These are phyloP conservation scores for Pammene fasciana DNA, from an alignment of 2,888 invertebrate genomes.

Conservation along the genomic window DNA sequence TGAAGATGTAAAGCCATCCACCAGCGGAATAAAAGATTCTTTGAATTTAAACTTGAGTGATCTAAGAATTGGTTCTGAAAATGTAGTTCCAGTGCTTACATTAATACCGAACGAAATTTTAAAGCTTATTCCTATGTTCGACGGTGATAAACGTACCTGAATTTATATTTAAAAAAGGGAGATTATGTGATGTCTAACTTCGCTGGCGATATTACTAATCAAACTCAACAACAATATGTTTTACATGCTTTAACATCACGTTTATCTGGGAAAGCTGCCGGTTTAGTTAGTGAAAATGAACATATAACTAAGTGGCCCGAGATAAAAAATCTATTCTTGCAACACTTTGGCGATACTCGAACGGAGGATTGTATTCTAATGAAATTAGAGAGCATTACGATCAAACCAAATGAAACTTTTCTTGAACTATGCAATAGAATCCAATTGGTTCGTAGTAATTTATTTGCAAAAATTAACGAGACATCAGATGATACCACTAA, in stretches of 20 bases:
- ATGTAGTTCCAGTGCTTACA: background rate
- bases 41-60: background rate
- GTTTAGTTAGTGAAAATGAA: conserved; percentile 2
- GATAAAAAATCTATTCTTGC: background rate
- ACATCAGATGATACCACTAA: background rate
- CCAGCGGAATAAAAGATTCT: background rate
- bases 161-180: conserved; percentile 1
- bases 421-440: conserved; percentile 8
- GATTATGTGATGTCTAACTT: conserved; percentile 1
- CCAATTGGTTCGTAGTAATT: background rate
- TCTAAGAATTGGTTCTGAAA: background rate
- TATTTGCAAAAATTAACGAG: background rate
- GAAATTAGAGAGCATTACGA: conserved; percentile 1
- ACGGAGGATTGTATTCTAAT: conserved; percentile 7
- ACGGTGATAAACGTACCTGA: conserved; percentile 7
- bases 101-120: conserved; percentile 9
- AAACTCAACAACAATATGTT: background rate
- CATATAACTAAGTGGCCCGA: conserved; percentile 1
- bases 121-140: conserved; percentile 1
- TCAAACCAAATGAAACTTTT: conserved; percentile 12
- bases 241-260: conserved; percentile 1
- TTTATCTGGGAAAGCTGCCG: conserved; percentile 6
- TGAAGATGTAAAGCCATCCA: background rate
- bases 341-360: conserved; percentile 13
- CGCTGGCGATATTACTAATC: background rate